These are phyloP conservation scores for Thalpophila matura DNA, from an alignment of 2,888 invertebrate species.

Conservation along the genomic window DNA sequence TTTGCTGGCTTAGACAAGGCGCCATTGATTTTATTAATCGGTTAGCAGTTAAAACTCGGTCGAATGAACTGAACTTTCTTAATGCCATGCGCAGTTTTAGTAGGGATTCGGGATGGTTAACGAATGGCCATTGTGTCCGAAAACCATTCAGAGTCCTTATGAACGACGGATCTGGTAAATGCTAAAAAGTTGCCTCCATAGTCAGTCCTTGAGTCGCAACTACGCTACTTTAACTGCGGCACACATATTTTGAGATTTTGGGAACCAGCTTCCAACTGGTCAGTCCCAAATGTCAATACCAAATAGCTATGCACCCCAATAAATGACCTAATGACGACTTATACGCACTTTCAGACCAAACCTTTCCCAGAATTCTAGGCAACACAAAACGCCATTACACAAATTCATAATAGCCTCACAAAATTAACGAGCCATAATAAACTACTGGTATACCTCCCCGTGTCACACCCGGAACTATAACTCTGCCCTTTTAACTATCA, in stretches of 20 bases:
- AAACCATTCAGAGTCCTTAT: too few relatives aligned
- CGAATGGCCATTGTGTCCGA: not conserved
- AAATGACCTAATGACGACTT: too few relatives aligned
- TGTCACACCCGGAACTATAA: conserved; percentile 44
- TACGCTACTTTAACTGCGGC: too few relatives aligned
- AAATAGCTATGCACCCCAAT: too few relatives aligned
- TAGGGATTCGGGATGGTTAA: not conserved
- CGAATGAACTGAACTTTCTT: not conserved
- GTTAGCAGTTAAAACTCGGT: not conserved
- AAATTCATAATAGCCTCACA: conserved; percentile 11
- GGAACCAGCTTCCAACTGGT: too few relatives aligned
- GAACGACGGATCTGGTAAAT: too few relatives aligned
- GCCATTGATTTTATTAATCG: not conserved
- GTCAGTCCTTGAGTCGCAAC: too few relatives aligned
- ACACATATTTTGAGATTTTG: too few relatives aligned
- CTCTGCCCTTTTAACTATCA: conserved; percentile 29
- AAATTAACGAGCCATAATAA: conserved; percentile 36
- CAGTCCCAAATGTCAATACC: too few relatives aligned
- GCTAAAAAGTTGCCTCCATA: too few relatives aligned
- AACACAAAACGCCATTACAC: not conserved
- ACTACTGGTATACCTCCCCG: conserved; percentile 9
- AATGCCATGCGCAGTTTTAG: not conserved
- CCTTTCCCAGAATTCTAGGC: too few relatives aligned
- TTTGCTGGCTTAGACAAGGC: not conserved
- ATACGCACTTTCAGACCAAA: too few relatives aligned